Base-by-base conservation (phyloP, 2,797 vertebrate genomes). In the Sebastes taczanowskii region DNA sequence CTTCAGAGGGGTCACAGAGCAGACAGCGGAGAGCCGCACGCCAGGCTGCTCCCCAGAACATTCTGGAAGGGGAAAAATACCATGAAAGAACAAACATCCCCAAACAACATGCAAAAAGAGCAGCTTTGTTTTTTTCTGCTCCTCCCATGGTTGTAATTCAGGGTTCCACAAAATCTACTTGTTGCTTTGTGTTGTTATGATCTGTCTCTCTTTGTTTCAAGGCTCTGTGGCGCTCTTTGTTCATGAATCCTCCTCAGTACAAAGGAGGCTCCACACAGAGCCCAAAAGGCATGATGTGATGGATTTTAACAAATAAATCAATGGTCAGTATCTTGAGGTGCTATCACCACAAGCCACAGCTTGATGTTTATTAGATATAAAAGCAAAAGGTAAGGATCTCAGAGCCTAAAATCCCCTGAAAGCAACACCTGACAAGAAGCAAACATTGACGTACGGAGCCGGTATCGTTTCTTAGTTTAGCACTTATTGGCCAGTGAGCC, bases 161-260 rank as follows among this genome's bases (percentile, higher is more conserved):
- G 72, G 68, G 63, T 77, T 82, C 77, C 65, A 77, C 77, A 53
- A 92, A 91, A 88, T 90, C 77, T 59, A 63, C 69, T 81, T 83
- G 77, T 87, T 78, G 75, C 83, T 86, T 80, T 89, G 89, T 88
- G 75, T 30, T 64, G 68, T 84, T 81, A 78, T 87, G 70, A 85
- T 89, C 81, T 68, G 74, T 81, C 83, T 87, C 82, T 76, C 82
- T 91, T 92, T 94, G 91, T 92, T 23, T 88, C 29, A n/a, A 35
- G 23, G 22, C 60, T 90, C 86, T 89, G 74, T 74, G 29, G 63
- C 1, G 7, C 74, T 82, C 88, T 92, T 94, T 93, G 92, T 93
- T 81, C 6, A 55, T 22, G 6, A 71, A 38, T 87, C 79, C 56
- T 85, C 76, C 52, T 66, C 74, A 63, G 74, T 11, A 88, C 91